phyloP scores from a whole-genome alignment of 2,797 vertebrate genomes.

The Staurois parvus region DNA sequence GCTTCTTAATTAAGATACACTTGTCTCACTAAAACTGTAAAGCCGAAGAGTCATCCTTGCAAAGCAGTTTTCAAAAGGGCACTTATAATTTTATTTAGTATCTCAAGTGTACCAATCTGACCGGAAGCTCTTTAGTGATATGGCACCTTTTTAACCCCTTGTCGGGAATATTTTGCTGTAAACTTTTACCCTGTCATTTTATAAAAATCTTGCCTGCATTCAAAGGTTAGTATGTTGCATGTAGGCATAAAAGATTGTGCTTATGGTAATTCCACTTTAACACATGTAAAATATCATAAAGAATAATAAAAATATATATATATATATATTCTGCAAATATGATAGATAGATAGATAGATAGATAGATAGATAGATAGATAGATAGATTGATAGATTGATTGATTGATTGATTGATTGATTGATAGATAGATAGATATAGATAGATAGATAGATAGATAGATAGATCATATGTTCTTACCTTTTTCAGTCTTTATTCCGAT shows the following conservation, averaged over 20 bases:
- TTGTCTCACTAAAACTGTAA: neutral
- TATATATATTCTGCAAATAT: neutral
- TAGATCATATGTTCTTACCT: conserved; percentile 35
- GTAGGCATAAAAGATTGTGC: neutral
- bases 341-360: neutral
- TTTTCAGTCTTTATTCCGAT: conserved; percentile 5
- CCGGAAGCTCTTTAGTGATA: neutral
- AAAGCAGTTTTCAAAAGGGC: neutral
- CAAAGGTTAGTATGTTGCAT: neutral
- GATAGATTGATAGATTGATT: neutral
- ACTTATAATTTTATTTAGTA: neutral
- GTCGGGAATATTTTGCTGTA: neutral
- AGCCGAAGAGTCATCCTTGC: neutral
- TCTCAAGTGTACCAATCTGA: neutral
- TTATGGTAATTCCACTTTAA: too few relatives aligned
- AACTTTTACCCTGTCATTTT: neutral
- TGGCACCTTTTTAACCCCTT: neutral
- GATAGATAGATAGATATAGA: neutral
- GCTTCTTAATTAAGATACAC: neutral
- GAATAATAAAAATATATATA: neutral
- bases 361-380: neutral
- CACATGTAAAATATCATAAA: too few relatives aligned
- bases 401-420: neutral
- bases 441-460: neutral
- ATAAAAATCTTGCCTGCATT: neutral